Percentiles rank a stretch among this genome's conserved stretches.
These are phyloP conservation scores for Novumbra hubbsi DNA, from an alignment of 2,797 vertebrate genomes.

Conservation along the genomic window DNA sequence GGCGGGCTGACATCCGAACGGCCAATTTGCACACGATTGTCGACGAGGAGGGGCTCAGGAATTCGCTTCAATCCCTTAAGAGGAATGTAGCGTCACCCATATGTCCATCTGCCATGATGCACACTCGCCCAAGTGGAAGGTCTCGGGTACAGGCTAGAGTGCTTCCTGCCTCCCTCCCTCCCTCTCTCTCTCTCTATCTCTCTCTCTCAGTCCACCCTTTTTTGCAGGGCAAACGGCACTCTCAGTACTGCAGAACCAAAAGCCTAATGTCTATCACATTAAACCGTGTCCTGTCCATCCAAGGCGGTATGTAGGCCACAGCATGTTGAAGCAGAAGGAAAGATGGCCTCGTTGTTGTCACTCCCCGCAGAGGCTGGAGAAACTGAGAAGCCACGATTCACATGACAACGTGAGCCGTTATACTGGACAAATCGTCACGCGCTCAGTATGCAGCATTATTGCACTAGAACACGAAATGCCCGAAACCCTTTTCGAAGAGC, in stretches of 20 bases:
- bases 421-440: slow-evolving; percentile 34
- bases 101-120: slow-evolving; percentile 69
- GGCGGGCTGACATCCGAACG: slow-evolving; percentile 70
- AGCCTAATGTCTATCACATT: slow-evolving; percentile 64
- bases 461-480: slow-evolving; percentile 3
- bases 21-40: slow-evolving; percentile 66
- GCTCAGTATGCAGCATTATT: slow-evolving; percentile 21
- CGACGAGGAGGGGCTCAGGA: slow-evolving; percentile 61
- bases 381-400: slow-evolving; percentile 11
- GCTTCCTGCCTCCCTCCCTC: slow-evolving; percentile 20
- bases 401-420: slow-evolving; percentile 38
- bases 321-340: slow-evolving; percentile 13
- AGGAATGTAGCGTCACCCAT: slow-evolving; percentile 74
- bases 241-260: slow-evolving; percentile 25
- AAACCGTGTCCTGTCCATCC: slow-evolving; percentile 58
- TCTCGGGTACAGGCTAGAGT: slow-evolving; percentile 25
- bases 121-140: slow-evolving; percentile 70
- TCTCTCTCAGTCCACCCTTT: slow-evolving; percentile 36
- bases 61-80: slow-evolving; percentile 69
- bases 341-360: slow-evolving; percentile 11
- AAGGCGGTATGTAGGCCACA: slow-evolving; percentile 62
- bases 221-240: slow-evolving; percentile 55
- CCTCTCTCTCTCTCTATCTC: slow-evolving; percentile 18
- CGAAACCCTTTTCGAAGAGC: slow-evolving; percentile 38
- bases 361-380: slow-evolving; percentile 38